phyloP scores from a whole-genome alignment of 2,113 vertebrate species.

The Choloepus hoffmanni region DNA sequence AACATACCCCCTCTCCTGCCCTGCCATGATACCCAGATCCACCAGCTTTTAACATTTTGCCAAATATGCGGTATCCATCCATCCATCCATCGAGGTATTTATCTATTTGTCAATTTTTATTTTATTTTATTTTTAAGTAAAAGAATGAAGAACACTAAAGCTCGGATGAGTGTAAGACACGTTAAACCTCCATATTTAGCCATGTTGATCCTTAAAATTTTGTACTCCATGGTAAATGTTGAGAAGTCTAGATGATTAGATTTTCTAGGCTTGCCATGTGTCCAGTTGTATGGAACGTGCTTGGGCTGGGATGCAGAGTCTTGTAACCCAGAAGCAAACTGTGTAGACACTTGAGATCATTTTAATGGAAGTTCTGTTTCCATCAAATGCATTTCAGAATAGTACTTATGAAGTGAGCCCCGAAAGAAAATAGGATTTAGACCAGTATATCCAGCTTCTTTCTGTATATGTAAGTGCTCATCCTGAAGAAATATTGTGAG shows the following conservation, averaged over 20 bases:
- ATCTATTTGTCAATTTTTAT: too few relatives aligned
- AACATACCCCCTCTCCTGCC: too few relatives aligned
- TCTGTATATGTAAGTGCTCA: not conserved
- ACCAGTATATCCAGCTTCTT: not conserved
- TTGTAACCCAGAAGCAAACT: not conserved
- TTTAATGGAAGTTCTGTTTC: not conserved
- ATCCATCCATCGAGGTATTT: too few relatives aligned
- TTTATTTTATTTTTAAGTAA: not conserved
- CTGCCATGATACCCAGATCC: too few relatives aligned
- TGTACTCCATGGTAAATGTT: not conserved
- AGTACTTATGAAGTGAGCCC: not conserved
- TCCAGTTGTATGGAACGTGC: not conserved
- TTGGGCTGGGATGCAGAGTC: not conserved
- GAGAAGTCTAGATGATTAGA: not conserved
- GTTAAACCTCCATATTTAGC: not conserved
- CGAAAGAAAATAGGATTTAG: not conserved
- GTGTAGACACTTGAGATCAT: not conserved
- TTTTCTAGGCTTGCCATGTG: not conserved
- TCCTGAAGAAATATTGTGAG: not conserved
- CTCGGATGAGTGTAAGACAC: not conserved
- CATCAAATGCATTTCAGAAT: not conserved
- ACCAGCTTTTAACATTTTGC: too few relatives aligned
- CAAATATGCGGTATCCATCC: too few relatives aligned
- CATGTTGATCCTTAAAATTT: not conserved
- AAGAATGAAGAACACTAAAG: slow-evolving; percentile 15